These are phyloP conservation scores for Acholoe squamosa DNA, from an alignment of 2,888 invertebrate genomes.

Conservation along the genomic window DNA sequence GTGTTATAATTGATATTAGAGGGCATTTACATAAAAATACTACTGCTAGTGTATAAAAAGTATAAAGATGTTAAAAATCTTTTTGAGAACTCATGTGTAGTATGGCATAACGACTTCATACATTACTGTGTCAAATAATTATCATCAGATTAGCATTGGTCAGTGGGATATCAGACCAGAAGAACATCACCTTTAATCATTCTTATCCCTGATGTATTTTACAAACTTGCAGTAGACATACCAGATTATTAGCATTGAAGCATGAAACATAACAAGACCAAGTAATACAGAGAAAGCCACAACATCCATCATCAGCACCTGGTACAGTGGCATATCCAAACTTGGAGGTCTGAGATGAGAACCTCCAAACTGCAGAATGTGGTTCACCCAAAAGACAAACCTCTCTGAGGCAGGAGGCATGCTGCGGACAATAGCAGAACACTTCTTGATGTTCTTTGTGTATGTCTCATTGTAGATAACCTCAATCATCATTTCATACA, in stretches of 20 bases:
- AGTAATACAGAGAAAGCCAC: conserved; percentile 4
- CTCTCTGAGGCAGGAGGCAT: conserved; percentile 53
- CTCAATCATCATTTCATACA: conserved; percentile 1
- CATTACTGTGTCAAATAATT: no score
- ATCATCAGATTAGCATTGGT: no score
- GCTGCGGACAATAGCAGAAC: conserved; percentile 51
- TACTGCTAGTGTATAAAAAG: no score
- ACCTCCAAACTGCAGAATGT: conserved; percentile 62
- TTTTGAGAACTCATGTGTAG: no score
- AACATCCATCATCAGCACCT: conserved; percentile 60
- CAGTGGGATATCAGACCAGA: no score
- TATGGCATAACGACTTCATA: no score
- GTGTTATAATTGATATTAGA: no score
- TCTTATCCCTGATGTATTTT: no score
- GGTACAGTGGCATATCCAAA: conserved; percentile 57
- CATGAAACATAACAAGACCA: not conserved
- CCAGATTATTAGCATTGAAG: not conserved
- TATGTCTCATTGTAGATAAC: conserved; percentile 38
- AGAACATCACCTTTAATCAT: no score
- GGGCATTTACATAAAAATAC: no score
- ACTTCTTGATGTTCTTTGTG: conserved; percentile 44
- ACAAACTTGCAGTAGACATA: no score
- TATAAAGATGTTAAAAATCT: no score
- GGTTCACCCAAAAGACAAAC: conserved; percentile 63
- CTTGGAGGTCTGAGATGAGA: conserved; percentile 57